Evolutionary conservation across 2,797 vertebrate species (phyloP).

Genomic region (Trichosurus vulpecula): DNA sequence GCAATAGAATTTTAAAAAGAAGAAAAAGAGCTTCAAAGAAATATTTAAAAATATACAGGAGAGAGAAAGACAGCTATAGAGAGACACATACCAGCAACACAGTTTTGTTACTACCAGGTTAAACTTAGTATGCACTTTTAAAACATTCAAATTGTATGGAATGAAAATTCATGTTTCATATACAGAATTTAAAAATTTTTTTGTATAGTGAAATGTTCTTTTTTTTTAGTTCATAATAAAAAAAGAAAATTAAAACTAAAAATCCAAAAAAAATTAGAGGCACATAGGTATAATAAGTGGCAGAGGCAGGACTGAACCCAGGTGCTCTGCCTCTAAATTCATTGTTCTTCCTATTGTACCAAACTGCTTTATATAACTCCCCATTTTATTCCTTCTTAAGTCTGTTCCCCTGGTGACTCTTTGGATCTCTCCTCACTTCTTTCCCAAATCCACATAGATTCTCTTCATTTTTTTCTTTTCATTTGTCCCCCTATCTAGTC

Average conservation of each 20-base stretch:
- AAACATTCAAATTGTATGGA: background rate
- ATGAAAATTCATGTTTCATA: background rate
- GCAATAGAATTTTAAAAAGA: no score
- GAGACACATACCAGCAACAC: background rate
- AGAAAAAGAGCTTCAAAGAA: background rate
- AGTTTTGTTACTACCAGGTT: background rate
- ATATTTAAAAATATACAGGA: background rate
- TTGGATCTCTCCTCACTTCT: background rate
- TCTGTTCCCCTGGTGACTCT: background rate
- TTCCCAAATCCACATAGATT: background rate
- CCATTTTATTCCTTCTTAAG: background rate
- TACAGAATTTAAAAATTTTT: background rate
- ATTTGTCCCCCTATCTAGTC: background rate
- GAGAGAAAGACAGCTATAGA: background rate
- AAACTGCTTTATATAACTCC: background rate
- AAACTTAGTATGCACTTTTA: background rate
- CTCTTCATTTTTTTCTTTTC: background rate
- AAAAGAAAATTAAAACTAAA: background rate
- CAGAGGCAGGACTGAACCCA: background rate
- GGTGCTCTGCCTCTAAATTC: background rate
- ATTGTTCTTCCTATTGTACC: background rate
- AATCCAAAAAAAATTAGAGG: background rate
- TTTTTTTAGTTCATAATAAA: background rate
- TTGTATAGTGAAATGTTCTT: background rate
- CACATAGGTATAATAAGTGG: background rate